phyloP scores from a whole-genome alignment of 2,797 vertebrate genomes.

The Acipenser oxyrinchus region DNA sequence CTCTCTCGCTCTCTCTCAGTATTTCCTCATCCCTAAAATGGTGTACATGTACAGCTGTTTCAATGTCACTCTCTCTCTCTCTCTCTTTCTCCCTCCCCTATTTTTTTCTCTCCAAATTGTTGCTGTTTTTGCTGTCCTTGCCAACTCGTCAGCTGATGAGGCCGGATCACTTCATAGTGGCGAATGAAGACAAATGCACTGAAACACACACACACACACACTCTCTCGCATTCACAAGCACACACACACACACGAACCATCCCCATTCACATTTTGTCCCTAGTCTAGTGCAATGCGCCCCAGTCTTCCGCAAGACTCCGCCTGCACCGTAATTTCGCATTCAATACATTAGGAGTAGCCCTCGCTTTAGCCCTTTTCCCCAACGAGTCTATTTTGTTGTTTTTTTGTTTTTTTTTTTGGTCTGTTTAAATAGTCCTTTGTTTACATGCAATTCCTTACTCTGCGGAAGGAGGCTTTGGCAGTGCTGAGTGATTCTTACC shows the following conservation, averaged over 20 bases:
- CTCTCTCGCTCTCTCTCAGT: background rate
- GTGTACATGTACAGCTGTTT: conserved; percentile 26
- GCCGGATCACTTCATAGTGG: conserved; percentile 58
- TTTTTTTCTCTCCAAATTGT: conserved; percentile 19
- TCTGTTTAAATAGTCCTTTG: conserved; percentile 74
- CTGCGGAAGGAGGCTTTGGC: conserved; percentile 72
- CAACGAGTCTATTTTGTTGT: conserved; percentile 2
- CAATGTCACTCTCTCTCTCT: conserved; percentile 18
- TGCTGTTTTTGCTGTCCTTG: conserved; percentile 52
- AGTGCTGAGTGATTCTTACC: conserved; percentile 83
- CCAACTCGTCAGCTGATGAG: conserved; percentile 77
- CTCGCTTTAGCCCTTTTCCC: background rate
- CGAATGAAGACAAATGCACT: conserved; percentile 44
- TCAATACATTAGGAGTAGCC: no score
- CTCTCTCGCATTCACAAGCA: background rate
- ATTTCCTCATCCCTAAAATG: conserved; percentile 33
- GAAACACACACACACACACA: background rate
- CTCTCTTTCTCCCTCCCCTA: conserved; percentile 3
- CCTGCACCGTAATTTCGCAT: no score
- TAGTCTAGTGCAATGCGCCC: conserved; percentile 1
- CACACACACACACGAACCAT: conserved; percentile 10
- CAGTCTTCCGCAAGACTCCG: background rate
- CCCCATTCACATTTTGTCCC: conserved; percentile 34
- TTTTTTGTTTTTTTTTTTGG: no score
- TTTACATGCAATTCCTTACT: conserved; percentile 80